Evolutionary conservation across 2,797 vertebrate species (phyloP).

Genomic region (Gadopsis marmoratus): DNA sequence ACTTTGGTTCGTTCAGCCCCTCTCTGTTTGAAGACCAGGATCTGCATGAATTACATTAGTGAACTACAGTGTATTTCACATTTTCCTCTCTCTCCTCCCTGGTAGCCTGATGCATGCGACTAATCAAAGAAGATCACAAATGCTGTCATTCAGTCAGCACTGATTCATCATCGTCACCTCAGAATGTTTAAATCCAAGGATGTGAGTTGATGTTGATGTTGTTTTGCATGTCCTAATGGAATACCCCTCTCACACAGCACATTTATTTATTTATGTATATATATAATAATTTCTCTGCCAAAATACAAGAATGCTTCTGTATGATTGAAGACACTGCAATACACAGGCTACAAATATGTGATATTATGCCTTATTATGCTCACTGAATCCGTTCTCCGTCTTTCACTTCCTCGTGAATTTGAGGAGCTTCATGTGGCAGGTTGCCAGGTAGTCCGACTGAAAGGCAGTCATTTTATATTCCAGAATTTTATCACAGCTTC

Average conservation of each 20-base stretch:
- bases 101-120: slow-evolving; percentile 33
- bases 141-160: slow-evolving; percentile 50
- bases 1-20: slow-evolving; percentile 33
- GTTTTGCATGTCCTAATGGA: slow-evolving; percentile 44
- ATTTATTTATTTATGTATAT: slow-evolving; percentile 23
- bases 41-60: slow-evolving; percentile 35
- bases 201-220: slow-evolving; percentile 39
- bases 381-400: slow-evolving; percentile 49
- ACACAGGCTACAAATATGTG: slow-evolving; percentile 46
- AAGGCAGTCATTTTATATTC: slow-evolving; percentile 73
- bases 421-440: slow-evolving; percentile 66
- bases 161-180: slow-evolving; percentile 56
- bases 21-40: slow-evolving; percentile 39
- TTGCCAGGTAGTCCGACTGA: slow-evolving; percentile 68
- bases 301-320: slow-evolving; percentile 45
- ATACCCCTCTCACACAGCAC: slow-evolving; percentile 15
- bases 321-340: slow-evolving; percentile 53
- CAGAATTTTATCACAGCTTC: slow-evolving; percentile 57
- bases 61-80: slow-evolving; percentile 30
- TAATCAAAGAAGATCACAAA: slow-evolving; percentile 60
- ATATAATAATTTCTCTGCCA: slow-evolving; percentile 21
- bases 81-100: slow-evolving; percentile 35
- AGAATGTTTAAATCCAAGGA: slow-evolving; percentile 46
- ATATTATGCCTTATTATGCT: slow-evolving; percentile 66
- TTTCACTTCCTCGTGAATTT: slow-evolving; percentile 71